Percentiles rank a stretch among this genome's conserved stretches.
Evolutionary conservation across 2,888 invertebrate species (phyloP).

Genomic region (Cabera pusaria): DNA sequence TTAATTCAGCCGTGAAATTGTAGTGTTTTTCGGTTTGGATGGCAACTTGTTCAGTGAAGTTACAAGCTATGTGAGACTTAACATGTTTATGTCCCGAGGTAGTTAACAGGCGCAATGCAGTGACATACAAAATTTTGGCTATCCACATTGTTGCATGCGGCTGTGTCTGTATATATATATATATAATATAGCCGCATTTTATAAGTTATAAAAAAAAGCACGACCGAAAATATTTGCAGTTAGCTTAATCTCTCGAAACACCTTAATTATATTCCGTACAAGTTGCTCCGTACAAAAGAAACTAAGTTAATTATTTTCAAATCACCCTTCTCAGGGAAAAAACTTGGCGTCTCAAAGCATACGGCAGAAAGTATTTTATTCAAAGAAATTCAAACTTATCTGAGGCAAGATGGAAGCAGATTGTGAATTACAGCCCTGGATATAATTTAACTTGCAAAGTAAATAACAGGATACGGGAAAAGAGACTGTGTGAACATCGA

Average conservation of each 20-base stretch:
- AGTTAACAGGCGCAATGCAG: too few relatives aligned
- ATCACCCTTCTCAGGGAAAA: conserved; percentile 13
- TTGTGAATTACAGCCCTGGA: conserved; percentile 42
- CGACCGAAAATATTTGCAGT: too few relatives aligned
- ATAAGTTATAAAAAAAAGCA: too few relatives aligned
- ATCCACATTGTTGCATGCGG: too few relatives aligned
- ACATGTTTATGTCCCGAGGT: too few relatives aligned
- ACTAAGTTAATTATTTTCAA: conserved; percentile 16
- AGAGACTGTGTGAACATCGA: conserved; percentile 1
- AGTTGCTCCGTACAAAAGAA: conserved; percentile 6
- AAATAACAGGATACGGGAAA: conserved; percentile 24
- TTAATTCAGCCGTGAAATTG: too few relatives aligned
- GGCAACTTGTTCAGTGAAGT: too few relatives aligned
- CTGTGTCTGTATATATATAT: too few relatives aligned
- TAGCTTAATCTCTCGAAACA: neutral
- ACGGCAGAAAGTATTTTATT: conserved; percentile 34
- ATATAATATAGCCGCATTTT: too few relatives aligned
- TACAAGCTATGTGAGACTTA: too few relatives aligned
- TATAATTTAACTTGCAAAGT: conserved; percentile 42
- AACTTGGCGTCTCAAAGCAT: conserved; percentile 19
- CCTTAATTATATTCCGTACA: conserved; percentile 1
- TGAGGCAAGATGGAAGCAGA: conserved; percentile 34
- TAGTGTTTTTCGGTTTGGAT: too few relatives aligned
- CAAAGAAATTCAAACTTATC: conserved; percentile 38
- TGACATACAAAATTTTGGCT: too few relatives aligned